Evolutionary conservation across 2,888 invertebrate species (phyloP).

Genomic region (Ormyrus labotus): DNA sequence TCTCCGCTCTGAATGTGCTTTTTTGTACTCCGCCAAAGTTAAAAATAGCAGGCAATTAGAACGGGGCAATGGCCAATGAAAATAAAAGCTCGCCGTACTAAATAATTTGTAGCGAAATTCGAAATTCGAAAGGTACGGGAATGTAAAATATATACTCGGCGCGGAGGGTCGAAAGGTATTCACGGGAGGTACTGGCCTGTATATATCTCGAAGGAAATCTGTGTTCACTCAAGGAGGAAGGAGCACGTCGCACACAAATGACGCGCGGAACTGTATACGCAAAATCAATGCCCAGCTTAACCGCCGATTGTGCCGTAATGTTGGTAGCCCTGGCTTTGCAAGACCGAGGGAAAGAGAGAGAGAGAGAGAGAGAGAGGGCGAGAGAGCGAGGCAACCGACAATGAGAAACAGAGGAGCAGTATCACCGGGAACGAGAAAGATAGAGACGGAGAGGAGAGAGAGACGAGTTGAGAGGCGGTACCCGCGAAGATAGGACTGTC

Average conservation of each 20-base stretch:
- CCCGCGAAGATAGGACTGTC: slow-evolving; percentile 50
- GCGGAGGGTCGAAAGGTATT: background rate
- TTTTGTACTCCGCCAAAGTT: too few species aligned
- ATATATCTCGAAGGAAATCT: slow-evolving; percentile 58
- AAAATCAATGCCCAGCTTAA: slow-evolving; percentile 72
- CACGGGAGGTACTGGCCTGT: slow-evolving; percentile 19
- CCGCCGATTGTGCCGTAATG: slow-evolving; percentile 66
- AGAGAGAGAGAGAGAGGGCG: background rate
- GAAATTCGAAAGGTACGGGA: too few species aligned
- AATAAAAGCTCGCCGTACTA: too few species aligned
- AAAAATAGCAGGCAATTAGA: too few species aligned
- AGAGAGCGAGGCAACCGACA: background rate
- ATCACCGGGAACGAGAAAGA: too few species aligned
- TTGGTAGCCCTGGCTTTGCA: slow-evolving; percentile 53
- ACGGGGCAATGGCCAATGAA: too few species aligned
- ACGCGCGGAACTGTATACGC: slow-evolving; percentile 66
- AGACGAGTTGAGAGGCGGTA: too few species aligned
- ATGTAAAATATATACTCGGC: too few species aligned
- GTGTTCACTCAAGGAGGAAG: slow-evolving; percentile 61
- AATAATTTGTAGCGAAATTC: too few species aligned
- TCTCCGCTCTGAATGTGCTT: too few species aligned
- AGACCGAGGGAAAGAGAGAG: background rate
- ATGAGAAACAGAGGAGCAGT: background rate
- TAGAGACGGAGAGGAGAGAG: too few species aligned
- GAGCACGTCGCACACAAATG: slow-evolving; percentile 65